A percentile compares a stretch with the other conserved stretches of the same genome.
Evolutionary conservation across 2,113 vertebrate species (phyloP).

Genomic region (Prochilodus magdalenae): DNA sequence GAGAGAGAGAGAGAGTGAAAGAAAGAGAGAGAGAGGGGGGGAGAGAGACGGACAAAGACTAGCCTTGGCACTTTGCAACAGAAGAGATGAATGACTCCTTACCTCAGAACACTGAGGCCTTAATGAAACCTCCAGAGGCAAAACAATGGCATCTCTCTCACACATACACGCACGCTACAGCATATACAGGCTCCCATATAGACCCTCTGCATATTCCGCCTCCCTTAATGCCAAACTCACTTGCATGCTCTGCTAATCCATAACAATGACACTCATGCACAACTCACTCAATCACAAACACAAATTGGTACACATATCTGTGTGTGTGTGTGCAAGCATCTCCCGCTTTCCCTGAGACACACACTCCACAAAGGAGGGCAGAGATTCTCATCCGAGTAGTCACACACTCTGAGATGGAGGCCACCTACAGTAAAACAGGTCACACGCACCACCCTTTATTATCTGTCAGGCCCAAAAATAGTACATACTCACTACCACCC

Average conservation of each 20-base stretch:
- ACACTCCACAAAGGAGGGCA: constrained; percentile 38
- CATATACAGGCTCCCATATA: constrained; percentile 25
- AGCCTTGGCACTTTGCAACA: constrained; percentile 77
- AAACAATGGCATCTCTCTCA: constrained; percentile 76
- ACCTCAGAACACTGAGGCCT: constrained; percentile 79
- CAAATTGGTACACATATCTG: constrained; percentile 34
- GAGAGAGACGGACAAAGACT: constrained; percentile 58
- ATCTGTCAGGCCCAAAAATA: constrained; percentile 60
- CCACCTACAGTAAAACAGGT: constrained; percentile 67
- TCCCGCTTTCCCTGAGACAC: constrained; percentile 33
- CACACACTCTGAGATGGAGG: constrained; percentile 38
- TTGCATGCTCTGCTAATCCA: constrained; percentile 26
- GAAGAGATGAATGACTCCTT: constrained; percentile 83
- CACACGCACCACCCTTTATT: constrained; percentile 59
- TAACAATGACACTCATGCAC: constrained; percentile 33
- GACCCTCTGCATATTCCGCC: constrained; percentile 42
- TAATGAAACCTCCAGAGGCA: constrained; percentile 84
- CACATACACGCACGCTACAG: constrained; percentile 37
- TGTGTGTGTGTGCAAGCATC: constrained; percentile 25
- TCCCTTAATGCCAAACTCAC: constrained; percentile 42
- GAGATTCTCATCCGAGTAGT: constrained; percentile 41
- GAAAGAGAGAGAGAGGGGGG: constrained; percentile 49
- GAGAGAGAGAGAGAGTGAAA: constrained; percentile 10
- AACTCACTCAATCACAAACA: constrained; percentile 45
- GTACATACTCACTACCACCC: not conserved